Evolutionary conservation across 2,797 vertebrate genomes (phyloP).

Genomic region (Pipistrellus pygmaeus): DNA sequence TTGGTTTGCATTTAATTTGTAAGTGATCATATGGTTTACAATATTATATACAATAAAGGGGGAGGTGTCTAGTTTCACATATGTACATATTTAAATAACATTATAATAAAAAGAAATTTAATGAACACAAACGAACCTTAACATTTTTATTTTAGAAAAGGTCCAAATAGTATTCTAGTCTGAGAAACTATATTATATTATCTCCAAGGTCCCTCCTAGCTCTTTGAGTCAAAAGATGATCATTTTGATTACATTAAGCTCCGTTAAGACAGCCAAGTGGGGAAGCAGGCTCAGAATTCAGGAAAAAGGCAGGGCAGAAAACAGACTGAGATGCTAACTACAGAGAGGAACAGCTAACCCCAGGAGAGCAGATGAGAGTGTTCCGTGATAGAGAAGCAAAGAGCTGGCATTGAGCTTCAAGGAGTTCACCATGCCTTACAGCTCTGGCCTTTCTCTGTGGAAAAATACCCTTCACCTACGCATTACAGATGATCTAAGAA

Average conservation of each 20-base stretch:
- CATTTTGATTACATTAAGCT: background rate
- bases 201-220: conserved; percentile 21
- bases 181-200: background rate
- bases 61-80: conserved; percentile 8
- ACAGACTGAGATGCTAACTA: background rate
- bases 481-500: background rate
- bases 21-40: background rate
- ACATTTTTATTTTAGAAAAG: background rate
- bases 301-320: background rate
- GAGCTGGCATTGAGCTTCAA: background rate
- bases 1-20: conserved; percentile 29
- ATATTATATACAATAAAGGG: background rate
- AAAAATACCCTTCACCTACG: background rate
- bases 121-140: background rate
- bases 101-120: conserved; percentile 43
- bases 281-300: background rate
- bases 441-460: background rate
- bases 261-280: background rate
- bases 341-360: background rate
- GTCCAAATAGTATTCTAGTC: conserved; percentile 16
- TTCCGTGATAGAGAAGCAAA: background rate
- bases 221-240: conserved; percentile 28
- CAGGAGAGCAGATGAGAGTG: background rate
- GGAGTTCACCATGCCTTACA: background rate
- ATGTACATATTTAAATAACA: conserved; percentile 6